Evolutionary conservation across 2,888 invertebrate genomes (phyloP), one percentile per base, ranked within the genome.

Genomic region (Trimorus sp.): DNA sequence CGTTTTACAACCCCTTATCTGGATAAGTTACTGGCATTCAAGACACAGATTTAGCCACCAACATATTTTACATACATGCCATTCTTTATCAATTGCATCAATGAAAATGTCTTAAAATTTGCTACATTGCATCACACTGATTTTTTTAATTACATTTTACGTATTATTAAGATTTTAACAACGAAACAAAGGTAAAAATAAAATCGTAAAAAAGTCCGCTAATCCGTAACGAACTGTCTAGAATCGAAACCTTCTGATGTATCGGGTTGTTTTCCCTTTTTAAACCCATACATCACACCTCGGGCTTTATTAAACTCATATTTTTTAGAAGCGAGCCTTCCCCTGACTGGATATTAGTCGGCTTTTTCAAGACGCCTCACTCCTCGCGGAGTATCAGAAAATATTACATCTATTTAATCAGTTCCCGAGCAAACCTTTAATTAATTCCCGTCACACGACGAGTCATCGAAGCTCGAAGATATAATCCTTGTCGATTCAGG

Each of bases 261-360:
- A 26, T 26, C 26, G 26, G 26, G 26, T 26, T 26, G 26, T 26
- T 26, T 26, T 26, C 26, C 26, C 26, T 26, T 84, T 84, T 82
- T 84, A 79, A 77, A 83, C 65, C 87, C 88, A 90, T 91, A 90
- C 90, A 91, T 90, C 91, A 91, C 87, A 86, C 88, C 87, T 87
- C 87, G 87, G 89, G 89, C 90, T 91, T 91, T 91, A 90, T 91
- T 91, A 90, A 90, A 91, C 89, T 90, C 89, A 90, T 91, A 91
- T 90, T 90, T 90, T 90, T 89, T 87, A 87, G 86, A 85, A 86
- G 86, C 83, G 70, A 73, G 59, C 42, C 45, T 59, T 58, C 54
- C 59, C n/a, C 15, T 42, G 56, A 59, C 49, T 45, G 48, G 69
- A 73, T 68, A 59, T 65, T 71, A 70, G 58, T 56, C 66, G 62